Conservation (phyloP, 2,888 invertebrate species). For the Cheilosia soror region DNA sequence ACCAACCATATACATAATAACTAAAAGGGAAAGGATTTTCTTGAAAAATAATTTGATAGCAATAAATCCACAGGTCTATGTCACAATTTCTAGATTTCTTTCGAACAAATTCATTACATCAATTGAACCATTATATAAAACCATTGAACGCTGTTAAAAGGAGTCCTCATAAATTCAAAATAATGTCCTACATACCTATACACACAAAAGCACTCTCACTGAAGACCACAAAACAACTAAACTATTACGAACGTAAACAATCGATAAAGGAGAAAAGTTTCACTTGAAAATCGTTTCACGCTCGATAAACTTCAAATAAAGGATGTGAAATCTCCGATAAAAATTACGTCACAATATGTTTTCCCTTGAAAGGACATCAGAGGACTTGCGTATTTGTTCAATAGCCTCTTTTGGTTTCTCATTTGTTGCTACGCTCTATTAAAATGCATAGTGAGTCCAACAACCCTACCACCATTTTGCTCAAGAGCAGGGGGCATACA, state of each 20-base stretch:
- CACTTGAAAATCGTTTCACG: conserved; percentile 69
- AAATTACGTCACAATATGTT: conserved; percentile 62
- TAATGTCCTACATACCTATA: conserved; percentile 6
- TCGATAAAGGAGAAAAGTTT: conserved; percentile 39
- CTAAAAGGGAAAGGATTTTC: no score
- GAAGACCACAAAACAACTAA: neutral
- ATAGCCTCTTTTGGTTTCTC: neutral
- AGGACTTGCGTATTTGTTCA: conserved; percentile 32
- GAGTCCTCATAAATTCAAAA: neutral
- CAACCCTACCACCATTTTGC: neutral
- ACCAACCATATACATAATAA: no score
- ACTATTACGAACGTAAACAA: conserved; percentile 21
- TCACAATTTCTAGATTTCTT: neutral
- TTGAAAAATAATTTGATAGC: neutral
- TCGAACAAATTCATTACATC: conserved; percentile 7
- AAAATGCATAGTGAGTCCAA: no score
- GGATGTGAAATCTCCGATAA: conserved; percentile 69
- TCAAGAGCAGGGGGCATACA: conserved; percentile 15
- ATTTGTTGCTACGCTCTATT: conserved; percentile 27
- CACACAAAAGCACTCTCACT: conserved; percentile 15
- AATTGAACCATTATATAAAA: conserved; percentile 53
- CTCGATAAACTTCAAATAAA: conserved; percentile 71
- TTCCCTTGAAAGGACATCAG: conserved; percentile 2
- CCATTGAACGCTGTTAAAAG: neutral
- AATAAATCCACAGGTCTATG: neutral